A percentile compares a stretch with the other conserved stretches of the same genome.
These are phyloP conservation scores for Liasis olivaceus DNA, from an alignment of 2,797 vertebrate genomes.

Conservation along the genomic window DNA sequence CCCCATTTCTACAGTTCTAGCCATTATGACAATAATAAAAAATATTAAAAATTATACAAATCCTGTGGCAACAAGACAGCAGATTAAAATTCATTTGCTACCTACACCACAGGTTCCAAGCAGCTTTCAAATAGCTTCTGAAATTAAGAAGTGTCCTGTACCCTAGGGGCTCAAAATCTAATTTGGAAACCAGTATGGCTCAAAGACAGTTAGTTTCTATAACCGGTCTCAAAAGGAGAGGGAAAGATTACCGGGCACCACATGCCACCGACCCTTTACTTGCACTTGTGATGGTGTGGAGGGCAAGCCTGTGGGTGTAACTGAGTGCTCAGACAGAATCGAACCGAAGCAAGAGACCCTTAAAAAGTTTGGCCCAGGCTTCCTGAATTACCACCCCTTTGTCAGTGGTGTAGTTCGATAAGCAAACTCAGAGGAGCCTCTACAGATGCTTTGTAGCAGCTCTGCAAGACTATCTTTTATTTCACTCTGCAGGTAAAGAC, in stretches of 20 bases:
- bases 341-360: not conserved
- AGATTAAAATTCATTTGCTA: not conserved
- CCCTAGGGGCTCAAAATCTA: not conserved
- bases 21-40: not conserved
- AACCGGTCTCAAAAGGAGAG: not conserved
- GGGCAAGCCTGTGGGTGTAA: not conserved
- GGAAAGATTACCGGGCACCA: not conserved
- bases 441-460: not conserved
- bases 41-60: not conserved
- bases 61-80: not conserved
- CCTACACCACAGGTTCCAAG: no score
- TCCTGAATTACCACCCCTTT: not conserved
- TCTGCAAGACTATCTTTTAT: not conserved
- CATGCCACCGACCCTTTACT: not conserved
- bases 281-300: not conserved
- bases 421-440: not conserved
- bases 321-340: not conserved
- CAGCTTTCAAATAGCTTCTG: not conserved
- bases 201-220: not conserved
- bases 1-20: not conserved
- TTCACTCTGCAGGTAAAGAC: not conserved
- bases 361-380: not conserved
- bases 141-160: not conserved
- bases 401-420: not conserved
- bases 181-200: not conserved